Base-by-base conservation (phyloP, 2,797 vertebrate species). In the Cryptoblepharus egeriae region DNA sequence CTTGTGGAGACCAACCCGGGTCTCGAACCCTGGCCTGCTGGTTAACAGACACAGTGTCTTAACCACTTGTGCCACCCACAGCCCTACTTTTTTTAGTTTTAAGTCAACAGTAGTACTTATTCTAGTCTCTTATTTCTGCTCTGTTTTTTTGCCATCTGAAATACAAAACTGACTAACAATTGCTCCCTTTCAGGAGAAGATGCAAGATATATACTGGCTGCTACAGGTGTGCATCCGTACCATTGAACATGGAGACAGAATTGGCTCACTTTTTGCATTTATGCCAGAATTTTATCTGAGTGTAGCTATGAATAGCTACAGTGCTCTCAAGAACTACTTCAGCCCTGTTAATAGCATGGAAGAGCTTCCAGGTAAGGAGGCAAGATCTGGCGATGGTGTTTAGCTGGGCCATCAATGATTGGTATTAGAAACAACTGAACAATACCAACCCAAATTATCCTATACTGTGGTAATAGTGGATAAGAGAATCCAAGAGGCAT, bases 261-360 rank as follows among this genome's bases (percentile, higher is more conserved):
- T 97, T 0, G 97, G 97, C 24, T 96, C 97, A 0, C 92, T 99
- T 82, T 99, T 99, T 0, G 97, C 98, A 89, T 99, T 99, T 89
- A 94, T 96, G 90, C 98, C 98, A 0, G 98, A 99, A 94, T 99
- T 99, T 96, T 99, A 99, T 97, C 96, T 99, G 95, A 99, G 96
- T 0, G 98, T 99, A 81, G 98, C 98, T 93, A 99, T 99, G 97
- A 99, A 99, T 85, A 98, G 98, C 69, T 99, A 99, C 95, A 99
- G 98, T 2, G 97, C 98, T 72, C 97, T 99, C 69, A 99, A 99
- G 95, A 99, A 99, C 95, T 99, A 99, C 95, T 99, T 99, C 91
- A 98, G 98, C 88, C 97, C 98, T 0, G 97, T 97, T 37, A 98
- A 98, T 95, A 95, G 95, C 96, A 98, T 99, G 97, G 98, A 99